A percentile compares a stretch with the other conserved stretches of the same genome.
These are phyloP conservation scores for Gerosis bhagava DNA, from an alignment of 2,888 invertebrate species.

Conservation along the genomic window DNA sequence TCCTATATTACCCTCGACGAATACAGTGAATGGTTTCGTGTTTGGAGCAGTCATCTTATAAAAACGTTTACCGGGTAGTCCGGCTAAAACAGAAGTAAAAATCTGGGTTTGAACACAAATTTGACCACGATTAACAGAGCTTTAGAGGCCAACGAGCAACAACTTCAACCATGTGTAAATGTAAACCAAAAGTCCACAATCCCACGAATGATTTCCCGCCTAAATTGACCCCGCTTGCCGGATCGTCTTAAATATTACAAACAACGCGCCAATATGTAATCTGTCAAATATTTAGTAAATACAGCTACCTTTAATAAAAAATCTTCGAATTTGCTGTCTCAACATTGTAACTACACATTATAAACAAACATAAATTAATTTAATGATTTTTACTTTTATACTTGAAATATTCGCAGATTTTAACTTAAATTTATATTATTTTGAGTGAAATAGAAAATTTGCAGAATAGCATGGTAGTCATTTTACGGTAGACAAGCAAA, in stretches of 20 bases:
- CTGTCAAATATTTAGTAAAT: constrained; percentile 48
- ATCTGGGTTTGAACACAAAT: too few species aligned
- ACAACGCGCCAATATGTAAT: constrained; percentile 48
- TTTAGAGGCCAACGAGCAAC: constrained; percentile 3
- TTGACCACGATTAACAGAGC: too few species aligned
- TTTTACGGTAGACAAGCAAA: too few species aligned
- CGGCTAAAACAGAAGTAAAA: constrained; percentile 29
- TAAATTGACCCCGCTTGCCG: constrained; percentile 31
- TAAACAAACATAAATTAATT: too few species aligned
- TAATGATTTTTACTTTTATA: too few species aligned
- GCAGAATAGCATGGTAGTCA: too few species aligned
- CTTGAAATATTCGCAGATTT: too few species aligned
- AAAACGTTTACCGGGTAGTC: constrained; percentile 30
- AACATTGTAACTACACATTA: constrained; percentile 38
- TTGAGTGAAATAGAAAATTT: too few species aligned
- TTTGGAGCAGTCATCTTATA: constrained; percentile 56
- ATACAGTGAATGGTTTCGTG: constrained; percentile 89
- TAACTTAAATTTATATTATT: too few species aligned
- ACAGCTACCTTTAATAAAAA: constrained; percentile 53
- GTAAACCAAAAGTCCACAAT: not conserved
- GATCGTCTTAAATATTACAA: constrained; percentile 53
- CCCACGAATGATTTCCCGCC: constrained; percentile 36
- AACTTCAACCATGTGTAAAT: not conserved
- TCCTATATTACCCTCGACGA: constrained; percentile 95
- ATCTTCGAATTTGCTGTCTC: constrained; percentile 21